phyloP scores from a whole-genome alignment of 2,113 vertebrate species.

The Protobothrops mucrosquamatus region DNA sequence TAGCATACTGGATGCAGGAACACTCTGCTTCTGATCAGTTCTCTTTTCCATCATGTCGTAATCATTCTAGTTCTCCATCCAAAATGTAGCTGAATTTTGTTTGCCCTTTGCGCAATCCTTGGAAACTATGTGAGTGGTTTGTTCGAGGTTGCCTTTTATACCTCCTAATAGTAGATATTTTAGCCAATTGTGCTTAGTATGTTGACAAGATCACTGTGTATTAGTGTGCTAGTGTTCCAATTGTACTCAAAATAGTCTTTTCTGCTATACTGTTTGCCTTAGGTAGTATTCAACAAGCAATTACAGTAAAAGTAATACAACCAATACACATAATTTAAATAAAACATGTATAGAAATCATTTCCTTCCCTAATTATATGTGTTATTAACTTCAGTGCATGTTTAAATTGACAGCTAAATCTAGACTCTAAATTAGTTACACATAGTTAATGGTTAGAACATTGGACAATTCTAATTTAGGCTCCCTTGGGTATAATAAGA shows the following conservation, averaged over 20 bases:
- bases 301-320: background rate
- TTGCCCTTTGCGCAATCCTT: slow-evolving; percentile 11
- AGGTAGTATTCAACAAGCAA: background rate
- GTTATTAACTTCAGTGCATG: background rate
- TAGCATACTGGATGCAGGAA: background rate
- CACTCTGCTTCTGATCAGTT: background rate
- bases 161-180: background rate
- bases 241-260: background rate
- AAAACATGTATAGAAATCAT: background rate
- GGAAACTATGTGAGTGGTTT: background rate
- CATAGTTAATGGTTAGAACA: background rate
- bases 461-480: background rate
- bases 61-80: background rate
- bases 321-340: background rate
- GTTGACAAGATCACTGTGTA: background rate
- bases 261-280: background rate
- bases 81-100: background rate
- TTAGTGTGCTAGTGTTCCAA: background rate
- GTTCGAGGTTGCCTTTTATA: background rate
- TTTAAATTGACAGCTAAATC: background rate
- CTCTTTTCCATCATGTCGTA: background rate
- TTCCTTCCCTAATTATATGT: background rate
- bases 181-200: slow-evolving; percentile 9
- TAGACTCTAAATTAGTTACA: background rate
- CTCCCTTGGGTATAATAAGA: background rate